A percentile compares a stretch with the other conserved stretches of the same genome.
Conservation (phyloP, 2,797 vertebrate species). For the Orestias chungarensis region DNA sequence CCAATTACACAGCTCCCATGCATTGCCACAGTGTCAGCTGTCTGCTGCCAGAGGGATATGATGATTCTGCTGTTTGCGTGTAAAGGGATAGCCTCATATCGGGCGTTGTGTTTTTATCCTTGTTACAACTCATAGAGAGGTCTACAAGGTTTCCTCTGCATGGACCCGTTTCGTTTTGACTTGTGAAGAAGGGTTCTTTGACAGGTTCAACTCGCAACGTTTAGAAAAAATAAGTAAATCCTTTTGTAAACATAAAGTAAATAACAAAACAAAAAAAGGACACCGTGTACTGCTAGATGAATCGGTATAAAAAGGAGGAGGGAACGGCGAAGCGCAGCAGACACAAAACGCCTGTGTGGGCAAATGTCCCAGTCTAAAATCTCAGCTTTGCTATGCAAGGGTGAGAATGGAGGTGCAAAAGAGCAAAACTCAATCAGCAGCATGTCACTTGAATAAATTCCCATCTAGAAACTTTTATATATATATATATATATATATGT, state of each 20-base stretch:
- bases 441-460: constrained; percentile 7
- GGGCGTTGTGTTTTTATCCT: constrained; percentile 65
- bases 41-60: constrained; percentile 72
- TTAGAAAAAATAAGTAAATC: not conserved
- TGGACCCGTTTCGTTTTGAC: constrained; percentile 22
- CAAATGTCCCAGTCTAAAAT: constrained; percentile 38
- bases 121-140: constrained; percentile 59
- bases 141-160: constrained; percentile 22
- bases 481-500: too few relatives aligned
- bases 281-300: not conserved
- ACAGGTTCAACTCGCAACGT: constrained; percentile 1
- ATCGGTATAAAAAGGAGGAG: constrained; percentile 3
- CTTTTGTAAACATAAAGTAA: too few relatives aligned
- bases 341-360: constrained; percentile 34
- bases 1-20: constrained; percentile 79
- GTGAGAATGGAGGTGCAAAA: constrained; percentile 28
- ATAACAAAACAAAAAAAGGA: not conserved
- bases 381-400: constrained; percentile 21
- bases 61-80: constrained; percentile 80
- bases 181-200: constrained; percentile 46
- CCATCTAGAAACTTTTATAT: constrained; percentile 18
- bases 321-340: constrained; percentile 16
- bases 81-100: constrained; percentile 75
- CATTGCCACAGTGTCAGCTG: constrained; percentile 80
- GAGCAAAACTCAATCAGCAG: constrained; percentile 18